Evolutionary conservation across 2,797 vertebrate genomes (phyloP).

Genomic region (Chanos chanos): DNA sequence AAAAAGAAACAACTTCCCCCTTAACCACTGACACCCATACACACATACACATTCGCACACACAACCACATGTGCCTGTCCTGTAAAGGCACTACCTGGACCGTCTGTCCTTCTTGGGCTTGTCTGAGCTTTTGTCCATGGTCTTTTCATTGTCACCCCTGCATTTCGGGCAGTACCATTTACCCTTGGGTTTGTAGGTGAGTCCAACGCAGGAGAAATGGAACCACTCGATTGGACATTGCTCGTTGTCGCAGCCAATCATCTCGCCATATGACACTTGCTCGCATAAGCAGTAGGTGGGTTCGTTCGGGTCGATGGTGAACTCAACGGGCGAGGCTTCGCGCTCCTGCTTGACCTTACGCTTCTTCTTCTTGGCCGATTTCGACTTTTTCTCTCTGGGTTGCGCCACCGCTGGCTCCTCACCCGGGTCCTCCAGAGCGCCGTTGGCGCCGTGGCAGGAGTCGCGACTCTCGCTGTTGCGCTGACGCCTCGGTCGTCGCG

Average conservation of each 20-base stretch:
- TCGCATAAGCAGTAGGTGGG: constrained; percentile 97
- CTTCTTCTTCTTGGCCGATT: constrained; percentile 97
- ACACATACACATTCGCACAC: neutral
- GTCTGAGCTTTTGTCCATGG: constrained; percentile 97
- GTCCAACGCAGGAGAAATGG: constrained; percentile 95
- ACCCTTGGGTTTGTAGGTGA: constrained; percentile 97
- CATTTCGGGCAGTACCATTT: constrained; percentile 99
- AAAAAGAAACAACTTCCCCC: no score
- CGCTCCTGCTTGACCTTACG: constrained; percentile 93
- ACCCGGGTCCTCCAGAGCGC: constrained; percentile 73
- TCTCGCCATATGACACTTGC: constrained; percentile 96
- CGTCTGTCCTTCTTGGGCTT: constrained; percentile 95
- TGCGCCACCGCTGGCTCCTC: constrained; percentile 80
- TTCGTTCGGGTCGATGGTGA: constrained; percentile 94
- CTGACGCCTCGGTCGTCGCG: constrained; percentile 84
- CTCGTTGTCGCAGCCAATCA: constrained; percentile 98
- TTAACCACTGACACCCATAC: neutral
- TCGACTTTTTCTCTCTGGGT: constrained; percentile 89
- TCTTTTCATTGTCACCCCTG: constrained; percentile 96
- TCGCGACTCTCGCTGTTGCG: constrained; percentile 93
- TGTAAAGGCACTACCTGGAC: constrained; percentile 84
- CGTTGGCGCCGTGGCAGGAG: constrained; percentile 87
- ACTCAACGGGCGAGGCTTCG: constrained; percentile 89
- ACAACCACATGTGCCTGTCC: constrained; percentile 1
- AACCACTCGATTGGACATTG: constrained; percentile 98